Percentiles rank a stretch among this genome's conserved stretches.
phyloP scores from a whole-genome alignment of 2,797 vertebrate species.

The Smutsia gigantea region DNA sequence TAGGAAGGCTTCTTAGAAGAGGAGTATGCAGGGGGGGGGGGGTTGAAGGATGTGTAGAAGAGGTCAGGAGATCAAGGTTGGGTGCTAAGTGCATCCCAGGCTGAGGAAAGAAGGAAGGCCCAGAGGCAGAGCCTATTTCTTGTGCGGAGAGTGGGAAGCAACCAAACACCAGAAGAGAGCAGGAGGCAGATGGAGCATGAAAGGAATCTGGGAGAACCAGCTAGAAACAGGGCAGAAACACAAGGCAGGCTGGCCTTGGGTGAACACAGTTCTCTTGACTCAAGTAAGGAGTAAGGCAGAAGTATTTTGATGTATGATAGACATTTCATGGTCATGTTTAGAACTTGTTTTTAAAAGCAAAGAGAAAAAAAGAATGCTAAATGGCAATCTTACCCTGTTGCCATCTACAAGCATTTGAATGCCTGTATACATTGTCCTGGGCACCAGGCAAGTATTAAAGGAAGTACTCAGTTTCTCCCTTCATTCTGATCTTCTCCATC shows the following conservation, averaged over 20 bases:
- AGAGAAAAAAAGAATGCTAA: not conserved
- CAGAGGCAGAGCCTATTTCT: not conserved
- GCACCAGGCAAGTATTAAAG: not conserved
- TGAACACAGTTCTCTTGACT: not conserved
- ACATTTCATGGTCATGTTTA: not conserved
- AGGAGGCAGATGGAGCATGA: not conserved
- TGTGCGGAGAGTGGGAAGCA: not conserved
- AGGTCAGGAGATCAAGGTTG: not conserved
- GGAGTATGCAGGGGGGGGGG: rapidly evolving
- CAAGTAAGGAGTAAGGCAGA: not conserved
- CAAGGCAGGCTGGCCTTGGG: not conserved
- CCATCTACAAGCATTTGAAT: not conserved
- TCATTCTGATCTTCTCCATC: not conserved
- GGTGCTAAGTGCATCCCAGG: not conserved
- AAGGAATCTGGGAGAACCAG: not conserved
- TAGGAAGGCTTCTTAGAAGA: not conserved
- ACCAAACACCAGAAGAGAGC: not conserved
- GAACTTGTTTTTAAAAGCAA: not conserved
- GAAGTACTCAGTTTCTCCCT: not conserved
- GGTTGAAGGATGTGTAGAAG: not conserved
- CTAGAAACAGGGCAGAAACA: not conserved
- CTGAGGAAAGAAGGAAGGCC: not conserved
- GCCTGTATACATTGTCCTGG: not conserved
- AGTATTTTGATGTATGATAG: not conserved
- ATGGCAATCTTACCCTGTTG: not conserved